phyloP scores from a whole-genome alignment of 2,888 invertebrate genomes.

The Drosophila algonquin region DNA sequence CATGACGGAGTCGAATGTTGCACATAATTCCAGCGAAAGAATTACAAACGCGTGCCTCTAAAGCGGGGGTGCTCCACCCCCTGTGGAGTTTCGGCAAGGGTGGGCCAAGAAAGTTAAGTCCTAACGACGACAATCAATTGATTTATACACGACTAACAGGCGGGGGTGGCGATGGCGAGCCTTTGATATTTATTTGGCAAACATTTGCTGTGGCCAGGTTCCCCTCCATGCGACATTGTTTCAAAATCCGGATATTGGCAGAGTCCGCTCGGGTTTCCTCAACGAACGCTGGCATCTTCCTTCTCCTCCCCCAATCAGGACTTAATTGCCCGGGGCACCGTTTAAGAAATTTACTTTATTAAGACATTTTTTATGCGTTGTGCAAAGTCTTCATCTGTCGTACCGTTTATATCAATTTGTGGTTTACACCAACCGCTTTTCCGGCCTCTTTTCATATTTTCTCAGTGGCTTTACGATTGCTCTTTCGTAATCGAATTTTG shows the following conservation, averaged over 20 bases:
- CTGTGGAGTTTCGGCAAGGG: conserved; percentile 24
- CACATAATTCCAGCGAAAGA: conserved; percentile 65
- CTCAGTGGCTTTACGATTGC: conserved; percentile 36
- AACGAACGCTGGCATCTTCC: neutral
- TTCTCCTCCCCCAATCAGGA: neutral
- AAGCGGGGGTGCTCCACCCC: conserved; percentile 35
- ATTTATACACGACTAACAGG: conserved; percentile 59
- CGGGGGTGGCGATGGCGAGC: conserved; percentile 11
- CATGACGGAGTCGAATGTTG: conserved; percentile 73
- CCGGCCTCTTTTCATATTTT: conserved; percentile 9
- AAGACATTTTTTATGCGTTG: conserved; percentile 38
- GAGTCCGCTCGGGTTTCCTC: conserved; percentile 32
- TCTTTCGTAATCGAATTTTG: conserved; percentile 66
- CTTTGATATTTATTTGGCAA: conserved; percentile 71
- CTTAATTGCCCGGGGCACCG: conserved; percentile 60
- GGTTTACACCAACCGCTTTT: conserved; percentile 50
- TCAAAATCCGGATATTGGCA: conserved; percentile 60
- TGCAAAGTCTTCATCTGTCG: conserved; percentile 3
- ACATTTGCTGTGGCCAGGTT: conserved; percentile 68
- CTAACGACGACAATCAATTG: conserved; percentile 72
- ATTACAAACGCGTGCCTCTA: conserved; percentile 67
- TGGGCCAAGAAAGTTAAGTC: conserved; percentile 61
- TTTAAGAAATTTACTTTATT: conserved; percentile 57
- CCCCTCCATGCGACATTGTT: conserved; percentile 56
- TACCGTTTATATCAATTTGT: conserved; percentile 58